Evolutionary conservation across 1,140 invertebrate species (phyloP).

Genomic region (Lanistes nyassanus): DNA sequence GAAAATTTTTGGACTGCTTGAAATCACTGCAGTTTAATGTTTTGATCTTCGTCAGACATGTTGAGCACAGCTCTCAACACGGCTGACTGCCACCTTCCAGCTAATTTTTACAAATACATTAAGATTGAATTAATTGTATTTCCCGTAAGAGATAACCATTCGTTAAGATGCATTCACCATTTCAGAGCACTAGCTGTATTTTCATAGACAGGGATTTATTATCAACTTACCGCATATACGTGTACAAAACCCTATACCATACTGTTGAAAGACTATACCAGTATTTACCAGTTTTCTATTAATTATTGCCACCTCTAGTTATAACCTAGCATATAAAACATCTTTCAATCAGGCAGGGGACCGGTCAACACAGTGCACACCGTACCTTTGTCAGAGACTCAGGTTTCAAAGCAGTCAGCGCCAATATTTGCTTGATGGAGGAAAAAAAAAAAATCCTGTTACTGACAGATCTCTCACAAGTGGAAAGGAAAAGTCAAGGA

Average conservation of each 20-base stretch:
- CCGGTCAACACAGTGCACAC: constrained; percentile 5
- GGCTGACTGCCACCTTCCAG: too few relatives aligned
- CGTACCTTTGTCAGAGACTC: constrained; percentile 3
- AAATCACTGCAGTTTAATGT: too few relatives aligned
- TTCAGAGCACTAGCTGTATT: neutral
- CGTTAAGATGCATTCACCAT: neutral
- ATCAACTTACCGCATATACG: neutral
- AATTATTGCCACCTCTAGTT: neutral
- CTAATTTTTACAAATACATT: neutral
- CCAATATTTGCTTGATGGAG: neutral
- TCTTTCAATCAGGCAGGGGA: constrained; percentile 5
- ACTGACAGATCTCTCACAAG: neutral
- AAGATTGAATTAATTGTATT: neutral
- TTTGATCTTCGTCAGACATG: neutral
- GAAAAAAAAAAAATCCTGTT: neutral
- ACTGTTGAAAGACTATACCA: too few relatives aligned
- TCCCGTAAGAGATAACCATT: neutral
- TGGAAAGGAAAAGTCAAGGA: neutral
- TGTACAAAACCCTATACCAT: too few relatives aligned
- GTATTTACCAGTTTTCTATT: constrained; percentile 5
- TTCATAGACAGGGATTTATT: neutral
- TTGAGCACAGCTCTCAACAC: too few relatives aligned
- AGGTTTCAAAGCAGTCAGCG: neutral
- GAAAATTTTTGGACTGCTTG: too few relatives aligned
- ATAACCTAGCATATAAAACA: neutral